Conservation (phyloP, 30 jellyfish, hydroid and myxozoan genomes). For the Pelagia noctiluca region DNA sequence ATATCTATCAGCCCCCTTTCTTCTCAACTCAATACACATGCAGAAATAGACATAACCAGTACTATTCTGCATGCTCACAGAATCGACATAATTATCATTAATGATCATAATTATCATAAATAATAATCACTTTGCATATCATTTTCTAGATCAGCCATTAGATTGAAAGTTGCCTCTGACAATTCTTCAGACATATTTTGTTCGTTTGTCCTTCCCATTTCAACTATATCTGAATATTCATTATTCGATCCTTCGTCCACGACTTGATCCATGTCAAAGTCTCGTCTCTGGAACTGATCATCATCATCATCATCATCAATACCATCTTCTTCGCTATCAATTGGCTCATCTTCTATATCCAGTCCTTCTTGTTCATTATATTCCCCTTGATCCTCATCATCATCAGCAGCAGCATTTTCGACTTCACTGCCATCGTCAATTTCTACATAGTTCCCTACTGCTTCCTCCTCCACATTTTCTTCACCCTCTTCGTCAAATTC, state of each 20-base stretch:
- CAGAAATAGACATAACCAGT: no score
- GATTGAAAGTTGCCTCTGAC: slow-evolving; percentile 74
- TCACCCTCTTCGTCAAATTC: background rate
- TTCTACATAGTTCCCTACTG: background rate
- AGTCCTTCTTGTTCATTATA: slow-evolving; percentile 4
- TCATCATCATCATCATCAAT: background rate
- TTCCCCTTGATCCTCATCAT: slow-evolving; percentile 1
- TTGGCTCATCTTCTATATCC: slow-evolving; percentile 24
- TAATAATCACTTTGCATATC: slow-evolving; percentile 55
- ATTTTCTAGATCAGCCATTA: slow-evolving; percentile 81
- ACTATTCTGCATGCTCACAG: no score
- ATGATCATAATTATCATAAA: no score
- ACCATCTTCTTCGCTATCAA: slow-evolving; percentile 14
- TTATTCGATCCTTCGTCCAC: slow-evolving; percentile 14
- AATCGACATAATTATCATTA: no score
- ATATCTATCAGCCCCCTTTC: no score
- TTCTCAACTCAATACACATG: no score
- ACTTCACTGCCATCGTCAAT: slow-evolving; percentile 15
- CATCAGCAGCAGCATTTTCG: slow-evolving; percentile 8
- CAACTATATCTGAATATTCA: slow-evolving; percentile 33
- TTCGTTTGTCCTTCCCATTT: slow-evolving; percentile 56
- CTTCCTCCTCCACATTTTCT: background rate
- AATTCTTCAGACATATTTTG: slow-evolving; percentile 68
- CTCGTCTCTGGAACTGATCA: background rate
- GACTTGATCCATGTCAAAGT: background rate